phyloP scores from a whole-genome alignment of 1,140 invertebrate genomes.

The Homarus americanus region DNA sequence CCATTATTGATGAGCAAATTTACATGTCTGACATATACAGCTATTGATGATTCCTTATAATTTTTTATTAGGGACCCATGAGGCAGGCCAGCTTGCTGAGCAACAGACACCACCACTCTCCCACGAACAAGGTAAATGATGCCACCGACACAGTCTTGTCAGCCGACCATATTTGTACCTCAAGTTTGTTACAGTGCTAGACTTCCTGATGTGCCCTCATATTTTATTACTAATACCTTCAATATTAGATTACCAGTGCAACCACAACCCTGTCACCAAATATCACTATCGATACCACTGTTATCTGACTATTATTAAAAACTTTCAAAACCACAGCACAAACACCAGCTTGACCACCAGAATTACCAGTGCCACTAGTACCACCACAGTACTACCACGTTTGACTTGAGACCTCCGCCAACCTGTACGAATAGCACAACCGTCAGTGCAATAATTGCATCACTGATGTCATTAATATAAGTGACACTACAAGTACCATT shows the following conservation, averaged over 20 bases:
- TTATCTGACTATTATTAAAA: not conserved
- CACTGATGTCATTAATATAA: not conserved
- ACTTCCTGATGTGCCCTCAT: not conserved
- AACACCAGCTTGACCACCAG: not conserved
- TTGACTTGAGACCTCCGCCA: not conserved
- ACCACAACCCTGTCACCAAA: not conserved
- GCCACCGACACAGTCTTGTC: not conserved
- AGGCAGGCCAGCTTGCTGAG: constrained; percentile 49
- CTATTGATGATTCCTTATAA: not conserved
- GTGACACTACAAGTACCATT: not conserved
- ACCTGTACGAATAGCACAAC: not conserved
- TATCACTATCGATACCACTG: not conserved
- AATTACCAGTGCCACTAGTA: not conserved
- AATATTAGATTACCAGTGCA: not conserved
- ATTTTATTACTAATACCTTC: not conserved
- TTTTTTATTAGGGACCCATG: constrained; percentile 64
- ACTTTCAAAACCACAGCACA: not conserved
- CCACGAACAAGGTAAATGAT: constrained; percentile 64
- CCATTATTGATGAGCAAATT: not conserved
- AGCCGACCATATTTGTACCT: not conserved
- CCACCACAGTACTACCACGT: not conserved
- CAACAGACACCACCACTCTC: constrained; percentile 41
- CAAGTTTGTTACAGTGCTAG: not conserved
- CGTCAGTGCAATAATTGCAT: not conserved
- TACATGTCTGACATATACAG: not conserved